These are phyloP conservation scores for Nymphicus hollandicus DNA, from an alignment of 2,113 vertebrate genomes.

Conservation along the genomic window DNA sequence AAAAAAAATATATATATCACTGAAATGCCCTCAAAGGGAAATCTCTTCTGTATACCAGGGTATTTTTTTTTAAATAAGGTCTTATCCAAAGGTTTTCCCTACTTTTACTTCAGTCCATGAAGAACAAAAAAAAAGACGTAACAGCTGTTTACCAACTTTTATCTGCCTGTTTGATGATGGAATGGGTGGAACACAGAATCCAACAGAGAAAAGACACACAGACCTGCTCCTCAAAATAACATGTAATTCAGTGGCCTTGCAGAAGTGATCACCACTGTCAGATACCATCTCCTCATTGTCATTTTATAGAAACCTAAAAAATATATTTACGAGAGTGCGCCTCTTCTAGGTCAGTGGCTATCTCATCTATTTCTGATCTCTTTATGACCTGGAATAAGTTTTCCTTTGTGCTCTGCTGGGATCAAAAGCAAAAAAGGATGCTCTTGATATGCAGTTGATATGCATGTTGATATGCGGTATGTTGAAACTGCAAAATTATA, in stretches of 20 bases:
- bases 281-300: not conserved
- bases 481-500: not conserved
- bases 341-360: not conserved
- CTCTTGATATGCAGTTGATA: not conserved
- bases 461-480: not conserved
- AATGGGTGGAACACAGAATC: not conserved
- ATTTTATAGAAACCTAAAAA: not conserved
- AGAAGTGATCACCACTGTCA: not conserved
- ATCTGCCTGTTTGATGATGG: not conserved
- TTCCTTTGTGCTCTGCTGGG: not conserved
- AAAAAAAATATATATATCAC: not conserved
- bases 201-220: not conserved
- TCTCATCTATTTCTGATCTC: not conserved
- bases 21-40: not conserved
- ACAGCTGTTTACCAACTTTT: not conserved
- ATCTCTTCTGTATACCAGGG: not conserved
- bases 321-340: not conserved
- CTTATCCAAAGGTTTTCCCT: not conserved
- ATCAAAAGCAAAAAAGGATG: not conserved
- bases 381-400: not conserved
- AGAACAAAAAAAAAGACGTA: not conserved
- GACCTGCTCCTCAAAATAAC: not conserved
- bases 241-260: not conserved
- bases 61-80: not conserved
- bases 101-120: not conserved